phyloP scores from a whole-genome alignment of 2,113 vertebrate genomes.

The Camarhynchus parvulus region DNA sequence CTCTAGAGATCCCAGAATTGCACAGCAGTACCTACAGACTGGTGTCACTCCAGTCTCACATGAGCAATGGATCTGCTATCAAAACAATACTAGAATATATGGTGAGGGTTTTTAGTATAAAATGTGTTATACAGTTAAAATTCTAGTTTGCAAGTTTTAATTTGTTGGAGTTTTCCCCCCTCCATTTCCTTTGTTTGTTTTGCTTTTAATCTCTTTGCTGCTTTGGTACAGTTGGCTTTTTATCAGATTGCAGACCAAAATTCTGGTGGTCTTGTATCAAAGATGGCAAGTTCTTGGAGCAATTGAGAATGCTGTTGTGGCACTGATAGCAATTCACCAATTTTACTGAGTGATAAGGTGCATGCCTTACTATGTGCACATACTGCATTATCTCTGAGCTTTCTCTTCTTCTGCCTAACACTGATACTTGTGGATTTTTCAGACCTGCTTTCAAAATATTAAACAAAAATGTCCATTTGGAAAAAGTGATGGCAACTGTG shows the following conservation, averaged over 20 bases:
- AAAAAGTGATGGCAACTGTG: background rate
- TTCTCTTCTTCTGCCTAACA: background rate
- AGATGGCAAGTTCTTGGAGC: background rate
- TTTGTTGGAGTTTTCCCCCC: background rate
- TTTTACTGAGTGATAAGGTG: background rate
- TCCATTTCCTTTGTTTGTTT: slow-evolving; percentile 3
- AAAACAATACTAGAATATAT: background rate
- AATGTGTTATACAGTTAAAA: background rate
- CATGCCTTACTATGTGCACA: background rate
- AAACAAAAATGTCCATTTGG: background rate
- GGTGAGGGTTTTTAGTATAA: background rate
- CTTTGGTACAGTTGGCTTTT: slow-evolving; percentile 2
- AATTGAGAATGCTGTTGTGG: background rate
- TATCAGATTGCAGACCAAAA: slow-evolving; percentile 23
- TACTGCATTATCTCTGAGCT: background rate
- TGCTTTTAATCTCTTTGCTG: slow-evolving; percentile 9
- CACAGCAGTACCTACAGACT: background rate
- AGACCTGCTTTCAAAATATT: background rate
- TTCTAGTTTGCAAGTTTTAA: background rate
- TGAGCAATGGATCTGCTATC: background rate
- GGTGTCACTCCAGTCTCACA: background rate
- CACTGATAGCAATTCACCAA: background rate
- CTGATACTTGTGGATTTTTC: background rate
- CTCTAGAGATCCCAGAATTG: background rate
- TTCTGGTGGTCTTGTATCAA: background rate